Conservation (phyloP, 2,113 vertebrate species). For the Hassar affinis region DNA sequence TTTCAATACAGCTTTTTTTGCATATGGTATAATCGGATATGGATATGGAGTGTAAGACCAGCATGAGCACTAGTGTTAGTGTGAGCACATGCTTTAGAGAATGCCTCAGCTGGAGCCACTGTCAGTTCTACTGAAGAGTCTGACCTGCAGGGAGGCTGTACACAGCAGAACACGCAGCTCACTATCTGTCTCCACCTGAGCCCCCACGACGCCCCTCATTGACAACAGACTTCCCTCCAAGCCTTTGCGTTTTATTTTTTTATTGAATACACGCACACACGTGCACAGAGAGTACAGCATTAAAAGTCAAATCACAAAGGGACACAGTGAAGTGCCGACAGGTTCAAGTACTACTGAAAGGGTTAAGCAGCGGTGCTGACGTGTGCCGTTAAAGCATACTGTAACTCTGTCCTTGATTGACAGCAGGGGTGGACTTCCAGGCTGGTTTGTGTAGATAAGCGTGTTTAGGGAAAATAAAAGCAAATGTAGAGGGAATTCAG, state of each 20-base stretch:
- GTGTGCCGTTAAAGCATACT: slow-evolving; percentile 1
- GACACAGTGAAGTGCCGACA: slow-evolving; percentile 41
- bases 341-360: slow-evolving; percentile 40
- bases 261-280: slow-evolving; percentile 49
- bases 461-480: slow-evolving; percentile 18
- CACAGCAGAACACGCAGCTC: slow-evolving; percentile 7
- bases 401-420: slow-evolving; percentile 28
- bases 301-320: slow-evolving; percentile 46
- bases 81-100: not conserved
- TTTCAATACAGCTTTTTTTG: not conserved
- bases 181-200: slow-evolving; percentile 57
- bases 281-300: slow-evolving; percentile 45
- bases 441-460: slow-evolving; percentile 14
- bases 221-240: slow-evolving; percentile 22
- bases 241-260: slow-evolving; percentile 33
- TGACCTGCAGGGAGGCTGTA: slow-evolving; percentile 48
- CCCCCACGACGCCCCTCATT: slow-evolving; percentile 19
- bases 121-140: slow-evolving; percentile 33
- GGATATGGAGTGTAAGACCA: too few species aligned
- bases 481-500: not conserved
- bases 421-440: slow-evolving; percentile 18
- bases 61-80: too few species aligned
- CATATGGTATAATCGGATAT: too few species aligned
- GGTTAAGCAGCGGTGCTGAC: slow-evolving; percentile 34
- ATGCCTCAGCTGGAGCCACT: slow-evolving; percentile 43